Percentiles rank a stretch among this genome's conserved stretches.
Conservation (phyloP, 1,140 invertebrate species). For the Pemphigus obesinymphae region DNA sequence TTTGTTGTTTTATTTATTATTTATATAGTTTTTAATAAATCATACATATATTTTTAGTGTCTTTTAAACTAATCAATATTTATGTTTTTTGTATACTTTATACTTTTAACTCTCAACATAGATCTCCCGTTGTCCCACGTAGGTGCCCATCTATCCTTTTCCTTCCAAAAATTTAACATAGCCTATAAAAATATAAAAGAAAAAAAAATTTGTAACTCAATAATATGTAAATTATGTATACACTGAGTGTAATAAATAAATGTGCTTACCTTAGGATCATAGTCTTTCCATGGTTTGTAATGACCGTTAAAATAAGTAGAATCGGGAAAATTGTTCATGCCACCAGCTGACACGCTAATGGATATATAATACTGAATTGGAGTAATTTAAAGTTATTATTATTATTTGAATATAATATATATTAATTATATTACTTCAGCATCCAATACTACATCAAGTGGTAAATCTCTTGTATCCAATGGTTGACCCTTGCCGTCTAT, state of each 20-base stretch:
- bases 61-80: too few relatives aligned
- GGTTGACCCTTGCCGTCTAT: background rate
- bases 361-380: slow-evolving; percentile 55
- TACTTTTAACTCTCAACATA: background rate
- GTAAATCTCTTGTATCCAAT: background rate
- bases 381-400: background rate
- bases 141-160: too few relatives aligned
- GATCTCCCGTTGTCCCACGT: too few relatives aligned
- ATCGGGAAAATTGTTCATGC: slow-evolving; percentile 56
- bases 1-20: too few relatives aligned
- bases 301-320: slow-evolving; percentile 38
- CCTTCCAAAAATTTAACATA: too few relatives aligned
- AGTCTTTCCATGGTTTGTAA: slow-evolving; percentile 55
- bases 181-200: too few relatives aligned
- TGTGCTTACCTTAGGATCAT: slow-evolving; percentile 47
- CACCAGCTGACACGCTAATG: slow-evolving; percentile 57
- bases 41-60: too few relatives aligned
- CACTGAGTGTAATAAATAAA: background rate
- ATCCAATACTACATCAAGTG: background rate
- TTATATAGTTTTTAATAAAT: too few relatives aligned
- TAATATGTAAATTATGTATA: too few relatives aligned
- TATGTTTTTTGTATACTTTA: too few relatives aligned
- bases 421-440: background rate
- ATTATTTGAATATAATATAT: too few relatives aligned
- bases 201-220: too few relatives aligned